A percentile compares a stretch with the other conserved stretches of the same genome.
phyloP scores from a whole-genome alignment of 2,888 invertebrate genomes.

The Tenthredo livida region DNA sequence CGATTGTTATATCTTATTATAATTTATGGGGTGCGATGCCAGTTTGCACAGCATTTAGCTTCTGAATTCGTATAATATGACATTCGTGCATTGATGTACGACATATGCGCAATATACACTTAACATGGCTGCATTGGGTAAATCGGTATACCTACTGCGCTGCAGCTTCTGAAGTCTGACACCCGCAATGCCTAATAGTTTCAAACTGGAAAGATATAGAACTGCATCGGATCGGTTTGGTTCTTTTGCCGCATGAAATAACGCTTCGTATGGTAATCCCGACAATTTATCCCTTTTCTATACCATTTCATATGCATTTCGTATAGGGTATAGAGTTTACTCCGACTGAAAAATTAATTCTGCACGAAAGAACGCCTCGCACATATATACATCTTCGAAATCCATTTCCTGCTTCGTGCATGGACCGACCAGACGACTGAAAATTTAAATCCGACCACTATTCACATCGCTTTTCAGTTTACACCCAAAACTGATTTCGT shows the following conservation, averaged over 20 bases:
- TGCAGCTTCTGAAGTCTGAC: constrained; percentile 41
- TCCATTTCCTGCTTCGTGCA: constrained; percentile 13
- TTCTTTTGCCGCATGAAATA: constrained; percentile 37
- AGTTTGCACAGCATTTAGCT: not conserved
- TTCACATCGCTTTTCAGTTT: no score
- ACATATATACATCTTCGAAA: not conserved
- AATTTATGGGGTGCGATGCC: constrained; percentile 4
- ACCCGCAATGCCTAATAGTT: constrained; percentile 31
- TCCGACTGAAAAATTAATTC: constrained; percentile 26
- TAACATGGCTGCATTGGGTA: constrained; percentile 16
- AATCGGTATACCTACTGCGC: constrained; percentile 19
- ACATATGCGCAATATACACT: no score
- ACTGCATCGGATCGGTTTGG: constrained; percentile 11
- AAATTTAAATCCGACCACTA: not conserved
- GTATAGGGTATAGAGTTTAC: constrained; percentile 16
- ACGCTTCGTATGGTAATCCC: constrained; percentile 39
- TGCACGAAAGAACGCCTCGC: constrained; percentile 18
- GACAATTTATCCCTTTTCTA: constrained; percentile 29
- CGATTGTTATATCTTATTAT: not conserved
- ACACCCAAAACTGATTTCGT: not conserved
- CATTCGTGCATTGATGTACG: constrained; percentile 40
- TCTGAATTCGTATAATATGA: constrained; percentile 40
- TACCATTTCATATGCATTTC: constrained; percentile 39
- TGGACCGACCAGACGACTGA: not conserved
- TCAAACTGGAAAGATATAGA: not conserved